Conservation (phyloP, 2,797 vertebrate species). For the Channa striata region DNA sequence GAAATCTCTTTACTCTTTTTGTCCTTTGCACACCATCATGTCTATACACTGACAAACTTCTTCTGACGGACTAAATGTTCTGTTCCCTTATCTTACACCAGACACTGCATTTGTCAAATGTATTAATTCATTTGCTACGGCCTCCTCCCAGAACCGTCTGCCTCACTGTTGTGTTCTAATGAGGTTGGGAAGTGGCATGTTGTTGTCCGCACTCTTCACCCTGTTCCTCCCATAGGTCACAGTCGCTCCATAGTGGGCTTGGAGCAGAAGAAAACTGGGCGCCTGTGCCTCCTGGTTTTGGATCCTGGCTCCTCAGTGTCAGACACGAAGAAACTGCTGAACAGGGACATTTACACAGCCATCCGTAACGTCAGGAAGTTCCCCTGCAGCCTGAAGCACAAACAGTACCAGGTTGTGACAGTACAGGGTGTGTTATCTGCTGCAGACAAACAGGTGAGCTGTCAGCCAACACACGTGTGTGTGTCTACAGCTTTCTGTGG, state of each 20-base stretch:
- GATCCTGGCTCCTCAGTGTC: constrained; percentile 88
- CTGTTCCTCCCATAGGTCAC: constrained; percentile 84
- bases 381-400: constrained; percentile 88
- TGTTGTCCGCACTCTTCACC: neutral
- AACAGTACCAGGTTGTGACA: constrained; percentile 93
- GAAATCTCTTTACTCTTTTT: too few relatives aligned
- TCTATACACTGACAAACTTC: too few relatives aligned
- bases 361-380: constrained; percentile 85
- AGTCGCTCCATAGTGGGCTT: constrained; percentile 92
- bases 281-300: constrained; percentile 89
- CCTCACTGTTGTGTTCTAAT: too few relatives aligned
- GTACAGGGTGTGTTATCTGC: constrained; percentile 86
- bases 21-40: too few relatives aligned
- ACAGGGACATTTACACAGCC: constrained; percentile 69
- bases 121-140: neutral
- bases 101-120: too few relatives aligned
- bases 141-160: too few relatives aligned
- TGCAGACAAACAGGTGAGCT: constrained; percentile 88
- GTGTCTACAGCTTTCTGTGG: too few relatives aligned
- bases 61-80: too few relatives aligned
- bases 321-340: constrained; percentile 88
- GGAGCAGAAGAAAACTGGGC: constrained; percentile 91
- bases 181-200: too few relatives aligned
- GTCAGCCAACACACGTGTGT: neutral
- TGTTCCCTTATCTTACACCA: too few relatives aligned